Evolutionary conservation across 2,113 vertebrate species (phyloP).

Genomic region (Antechinus stuartii): DNA sequence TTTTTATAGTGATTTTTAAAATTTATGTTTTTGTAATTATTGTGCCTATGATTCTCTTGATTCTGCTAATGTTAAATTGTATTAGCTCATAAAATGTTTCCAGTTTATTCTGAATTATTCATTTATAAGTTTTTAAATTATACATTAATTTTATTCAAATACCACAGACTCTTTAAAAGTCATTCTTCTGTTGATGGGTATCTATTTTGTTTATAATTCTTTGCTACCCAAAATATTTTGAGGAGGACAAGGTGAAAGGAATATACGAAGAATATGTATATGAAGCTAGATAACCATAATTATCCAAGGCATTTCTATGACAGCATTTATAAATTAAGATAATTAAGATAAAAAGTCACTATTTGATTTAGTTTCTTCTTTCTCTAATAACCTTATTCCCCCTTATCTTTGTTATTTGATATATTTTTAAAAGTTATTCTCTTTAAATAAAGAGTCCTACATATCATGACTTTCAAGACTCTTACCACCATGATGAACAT

Average conservation of each 20-base stretch:
- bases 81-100: not conserved
- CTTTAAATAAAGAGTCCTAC: conserved; percentile 48
- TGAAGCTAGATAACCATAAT: not conserved
- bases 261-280: not conserved
- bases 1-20: not conserved
- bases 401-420: conserved; percentile 45
- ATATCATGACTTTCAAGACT: conserved; percentile 71
- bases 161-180: not conserved
- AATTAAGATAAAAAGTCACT: not conserved
- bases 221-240: too few relatives aligned
- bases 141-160: not conserved
- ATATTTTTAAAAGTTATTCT: conserved; percentile 59
- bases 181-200: too few relatives aligned
- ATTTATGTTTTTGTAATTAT: not conserved
- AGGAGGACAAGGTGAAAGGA: too few relatives aligned
- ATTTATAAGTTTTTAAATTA: too few relatives aligned
- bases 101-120: too few relatives aligned
- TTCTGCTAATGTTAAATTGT: not conserved
- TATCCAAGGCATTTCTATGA: conserved; percentile 1
- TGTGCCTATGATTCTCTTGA: not conserved
- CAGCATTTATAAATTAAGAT: conserved; percentile 1
- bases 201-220: too few relatives aligned
- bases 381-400: conserved; percentile 19
- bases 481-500: conserved; percentile 58
- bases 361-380: not conserved